Base-by-base conservation (phyloP, 2,113 vertebrate species). In the Phainopepla nitens region DNA sequence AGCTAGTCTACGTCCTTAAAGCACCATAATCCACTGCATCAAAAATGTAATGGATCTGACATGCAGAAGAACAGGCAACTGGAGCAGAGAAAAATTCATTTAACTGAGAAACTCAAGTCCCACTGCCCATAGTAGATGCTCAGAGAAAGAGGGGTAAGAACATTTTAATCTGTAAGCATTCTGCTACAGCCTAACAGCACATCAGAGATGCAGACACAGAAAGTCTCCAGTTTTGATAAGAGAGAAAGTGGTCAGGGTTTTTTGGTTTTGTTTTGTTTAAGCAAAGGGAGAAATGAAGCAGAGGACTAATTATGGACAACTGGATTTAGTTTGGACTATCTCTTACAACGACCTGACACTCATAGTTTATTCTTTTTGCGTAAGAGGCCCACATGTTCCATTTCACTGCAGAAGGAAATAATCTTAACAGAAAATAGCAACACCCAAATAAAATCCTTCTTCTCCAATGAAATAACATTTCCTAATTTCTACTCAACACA, bases 1-100 rank as follows among this genome's bases (percentile, higher is more conserved):
- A 93, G 75, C 45, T 93, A 64, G 1, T 2, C 29, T 73, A 65
- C 72, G 82, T 94, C 54, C 95, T 89, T 65, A 61, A 89, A 92
- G 70, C 36, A 91, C 49, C 57, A 95, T 18, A 64, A 57, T 45
- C 58, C 70, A 65, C n/a, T 90, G 89, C 58, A 87, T 85, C 44
- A 89, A 91, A 90, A 93, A 95, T 47, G 57, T 45, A 94, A 56
- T 25, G 58, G 42, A 75, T 80, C 41, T 85, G 76, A 93, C 88
- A 90, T 35, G 39, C 39, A 91, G 66, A 89, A 92, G 31, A 90
- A 83, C 39, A 75, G 72, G 35, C 33, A 82, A 85, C 17, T 39
- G 29, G 36, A 57, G 54, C 57, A 91, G 44, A 64, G 5, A 90
- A 60, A 77, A 87, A 91, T 21, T 25, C 2, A 0, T 60, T 75